Conservation (phyloP, 2,797 vertebrate species). For the Lutjanus argentimaculatus region DNA sequence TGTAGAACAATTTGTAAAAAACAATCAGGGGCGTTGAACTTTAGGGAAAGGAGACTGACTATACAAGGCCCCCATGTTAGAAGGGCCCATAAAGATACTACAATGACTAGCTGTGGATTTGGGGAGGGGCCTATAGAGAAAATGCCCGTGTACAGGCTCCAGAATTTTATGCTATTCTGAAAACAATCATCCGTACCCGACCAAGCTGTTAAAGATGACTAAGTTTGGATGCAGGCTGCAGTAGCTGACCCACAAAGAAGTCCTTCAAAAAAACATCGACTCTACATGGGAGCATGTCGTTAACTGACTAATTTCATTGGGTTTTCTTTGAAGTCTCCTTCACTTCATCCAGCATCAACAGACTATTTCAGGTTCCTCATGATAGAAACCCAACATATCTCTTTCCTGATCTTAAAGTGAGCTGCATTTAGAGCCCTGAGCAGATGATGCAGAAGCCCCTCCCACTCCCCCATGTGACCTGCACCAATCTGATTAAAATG, state of each 20-base stretch:
- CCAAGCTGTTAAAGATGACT: not conserved
- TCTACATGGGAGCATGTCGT: not conserved
- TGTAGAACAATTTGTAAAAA: not conserved
- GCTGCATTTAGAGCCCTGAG: conserved; percentile 28
- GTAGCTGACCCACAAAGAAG: not conserved
- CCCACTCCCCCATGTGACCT: conserved; percentile 37
- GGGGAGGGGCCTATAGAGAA: too few relatives aligned
- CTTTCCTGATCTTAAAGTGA: conserved; percentile 8
- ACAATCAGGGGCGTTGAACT: too few relatives aligned
- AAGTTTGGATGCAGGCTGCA: not conserved
- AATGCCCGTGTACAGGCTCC: too few relatives aligned
- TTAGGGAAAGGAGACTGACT: too few relatives aligned
- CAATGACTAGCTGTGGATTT: too few relatives aligned
- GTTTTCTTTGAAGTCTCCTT: conserved; percentile 51
- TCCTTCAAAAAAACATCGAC: not conserved
- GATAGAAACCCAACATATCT: conserved; percentile 33
- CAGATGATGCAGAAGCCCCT: conserved; percentile 45
- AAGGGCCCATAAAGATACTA: too few relatives aligned
- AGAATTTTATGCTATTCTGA: too few relatives aligned
- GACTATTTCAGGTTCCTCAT: conserved; percentile 29
- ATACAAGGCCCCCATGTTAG: too few relatives aligned
- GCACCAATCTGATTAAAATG: conserved; percentile 57
- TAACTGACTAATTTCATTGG: conserved; percentile 17
- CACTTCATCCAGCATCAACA: conserved; percentile 19
- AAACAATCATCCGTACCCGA: not conserved